Evolutionary conservation across 2,797 vertebrate genomes (phyloP), one percentile per base, ranked within the genome.

Genomic region (Mareca strepera): DNA sequence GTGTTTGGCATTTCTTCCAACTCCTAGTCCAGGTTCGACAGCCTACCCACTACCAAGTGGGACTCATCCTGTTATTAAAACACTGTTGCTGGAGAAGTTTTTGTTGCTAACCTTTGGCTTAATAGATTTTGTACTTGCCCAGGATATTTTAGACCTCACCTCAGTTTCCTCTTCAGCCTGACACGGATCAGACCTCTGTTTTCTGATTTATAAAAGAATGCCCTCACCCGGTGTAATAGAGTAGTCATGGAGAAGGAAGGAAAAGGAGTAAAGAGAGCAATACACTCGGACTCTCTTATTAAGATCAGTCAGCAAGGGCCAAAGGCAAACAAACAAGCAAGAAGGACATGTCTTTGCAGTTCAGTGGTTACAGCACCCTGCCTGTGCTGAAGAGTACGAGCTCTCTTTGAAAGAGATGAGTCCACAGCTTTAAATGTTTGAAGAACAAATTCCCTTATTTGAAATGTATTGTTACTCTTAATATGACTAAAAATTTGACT

Each of bases 151-250:
- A 82, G 84, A 85, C 25, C n/a, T 76, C 72, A 80, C 25, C n/a
- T 91, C 39, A 56, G 87, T 94, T 85, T 94, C 9, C 15, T 92
- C 35, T 82, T 85, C 76, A 70, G 43, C 55, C 55, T 80, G 72
- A 82, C 60, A 39, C 55, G 56, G 79, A 92, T 92, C 76, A 87
- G 46, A 56, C n/a, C 82, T 87, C 60, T 94, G 56, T 82, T 93
- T 91, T 67, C 52, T 48, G 37, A 62, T 80, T 87, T 52, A 82
- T 80, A 74, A 85, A 75, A 88, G 31, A 85, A 59, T 52, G 80
- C 3, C 26, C 52, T 82, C 68, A 31, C 82, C 43, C 16, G 9
- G 70, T 68, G 35, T 92, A 79, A 89, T 93, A 82, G 86, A 89
- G 63, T 37, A 87, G 52, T 10, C 79, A 46, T 0, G 0, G 68